Evolutionary conservation across 2,888 invertebrate species (phyloP).

Genomic region (Dascillus cervinus): DNA sequence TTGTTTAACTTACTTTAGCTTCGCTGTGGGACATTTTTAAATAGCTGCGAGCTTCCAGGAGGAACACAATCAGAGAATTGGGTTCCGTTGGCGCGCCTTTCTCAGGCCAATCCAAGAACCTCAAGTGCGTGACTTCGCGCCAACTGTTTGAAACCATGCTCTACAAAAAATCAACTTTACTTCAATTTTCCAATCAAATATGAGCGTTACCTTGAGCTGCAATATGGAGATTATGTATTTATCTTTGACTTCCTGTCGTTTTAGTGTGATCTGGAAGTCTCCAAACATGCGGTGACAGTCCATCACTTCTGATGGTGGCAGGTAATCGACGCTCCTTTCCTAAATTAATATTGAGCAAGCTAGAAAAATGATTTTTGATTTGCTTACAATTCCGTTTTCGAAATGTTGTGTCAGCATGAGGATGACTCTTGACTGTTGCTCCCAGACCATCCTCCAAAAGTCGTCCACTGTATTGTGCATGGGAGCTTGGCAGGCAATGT

Average conservation of each 20-base stretch:
- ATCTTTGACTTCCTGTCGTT: slow-evolving; percentile 82
- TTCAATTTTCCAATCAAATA: slow-evolving; percentile 4
- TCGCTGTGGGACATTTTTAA: too few species aligned
- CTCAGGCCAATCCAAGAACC: slow-evolving; percentile 90
- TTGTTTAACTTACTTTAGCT: slow-evolving; percentile 11
- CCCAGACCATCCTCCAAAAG: slow-evolving; percentile 97
- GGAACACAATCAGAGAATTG: slow-evolving; percentile 76
- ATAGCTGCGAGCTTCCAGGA: slow-evolving; percentile 70
- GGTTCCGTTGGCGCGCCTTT: slow-evolving; percentile 79
- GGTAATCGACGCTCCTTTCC: slow-evolving; percentile 86
- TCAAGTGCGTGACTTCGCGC: slow-evolving; percentile 83
- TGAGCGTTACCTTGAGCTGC: slow-evolving; percentile 58
- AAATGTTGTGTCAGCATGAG: slow-evolving; percentile 86
- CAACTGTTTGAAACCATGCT: slow-evolving; percentile 74
- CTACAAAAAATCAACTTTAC: slow-evolving; percentile 41
- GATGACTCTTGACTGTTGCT: slow-evolving; percentile 81
- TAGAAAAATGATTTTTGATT: neutral
- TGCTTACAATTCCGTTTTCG: slow-evolving; percentile 75
- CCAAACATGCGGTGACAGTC: slow-evolving; percentile 83
- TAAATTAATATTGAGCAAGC: slow-evolving; percentile 26
- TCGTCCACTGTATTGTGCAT: slow-evolving; percentile 75
- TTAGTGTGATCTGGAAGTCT: slow-evolving; percentile 79
- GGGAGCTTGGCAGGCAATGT: slow-evolving; percentile 90
- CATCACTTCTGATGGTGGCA: slow-evolving; percentile 85
- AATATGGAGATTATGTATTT: slow-evolving; percentile 84